phyloP scores from a whole-genome alignment of 2,797 vertebrate genomes.

The Tragopan temminckii region DNA sequence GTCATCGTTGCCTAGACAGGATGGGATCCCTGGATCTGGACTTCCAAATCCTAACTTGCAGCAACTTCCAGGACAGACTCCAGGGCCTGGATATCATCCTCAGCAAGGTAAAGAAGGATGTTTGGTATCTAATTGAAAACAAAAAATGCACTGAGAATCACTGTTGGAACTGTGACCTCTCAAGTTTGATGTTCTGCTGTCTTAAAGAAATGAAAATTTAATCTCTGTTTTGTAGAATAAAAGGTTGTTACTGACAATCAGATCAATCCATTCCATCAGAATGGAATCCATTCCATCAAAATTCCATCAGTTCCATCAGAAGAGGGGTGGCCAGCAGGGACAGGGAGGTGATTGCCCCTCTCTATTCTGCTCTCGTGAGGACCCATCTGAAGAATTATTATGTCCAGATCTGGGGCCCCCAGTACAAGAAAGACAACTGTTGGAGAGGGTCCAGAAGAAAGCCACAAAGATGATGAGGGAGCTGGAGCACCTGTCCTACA shows the following conservation, averaged over 20 bases:
- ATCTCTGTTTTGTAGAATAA: neutral
- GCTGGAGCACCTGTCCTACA: no score
- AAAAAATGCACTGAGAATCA: neutral
- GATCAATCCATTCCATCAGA: no score
- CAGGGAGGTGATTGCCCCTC: no score
- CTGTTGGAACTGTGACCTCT: neutral
- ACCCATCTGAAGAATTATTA: no score
- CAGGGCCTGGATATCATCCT: constrained; percentile 74
- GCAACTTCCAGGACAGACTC: constrained; percentile 79
- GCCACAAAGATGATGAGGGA: no score
- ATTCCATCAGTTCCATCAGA: no score
- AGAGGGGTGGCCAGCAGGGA: no score
- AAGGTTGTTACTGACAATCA: neutral
- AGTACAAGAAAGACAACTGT: no score
- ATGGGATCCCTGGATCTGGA: constrained; percentile 81
- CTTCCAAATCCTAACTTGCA: constrained; percentile 82
- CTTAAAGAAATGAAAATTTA: neutral
- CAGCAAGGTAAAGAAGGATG: constrained; percentile 75
- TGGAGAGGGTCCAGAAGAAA: no score
- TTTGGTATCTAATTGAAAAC: neutral
- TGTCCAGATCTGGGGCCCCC: no score
- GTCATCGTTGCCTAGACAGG: constrained; percentile 73
- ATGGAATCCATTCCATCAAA: no score
- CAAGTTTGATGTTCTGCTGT: neutral
- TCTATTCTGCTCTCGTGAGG: no score